A percentile compares a stretch with the other conserved stretches of the same genome.
Evolutionary conservation across 2,797 vertebrate genomes (phyloP).

Genomic region (Chaenodraco wilsoni): DNA sequence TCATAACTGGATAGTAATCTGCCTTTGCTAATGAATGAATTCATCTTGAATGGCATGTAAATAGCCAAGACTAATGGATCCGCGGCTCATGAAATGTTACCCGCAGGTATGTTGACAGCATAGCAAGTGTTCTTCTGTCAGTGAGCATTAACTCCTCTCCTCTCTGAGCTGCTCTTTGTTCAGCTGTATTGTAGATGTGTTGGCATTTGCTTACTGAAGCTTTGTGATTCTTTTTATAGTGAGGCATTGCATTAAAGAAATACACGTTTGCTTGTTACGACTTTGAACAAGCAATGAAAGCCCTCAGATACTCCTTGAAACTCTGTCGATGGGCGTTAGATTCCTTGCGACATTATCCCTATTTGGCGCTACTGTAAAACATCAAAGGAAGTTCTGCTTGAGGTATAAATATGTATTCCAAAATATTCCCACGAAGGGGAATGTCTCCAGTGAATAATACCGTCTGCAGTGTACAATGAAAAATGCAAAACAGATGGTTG

Average conservation of each 20-base stretch:
- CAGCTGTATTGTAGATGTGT: conserved; percentile 22
- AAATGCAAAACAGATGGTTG: conserved; percentile 34
- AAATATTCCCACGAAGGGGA: conserved; percentile 39
- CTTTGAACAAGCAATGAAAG: conserved; percentile 10
- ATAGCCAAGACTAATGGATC: conserved; percentile 71
- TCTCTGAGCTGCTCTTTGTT: conserved; percentile 2
- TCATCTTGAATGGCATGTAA: conserved; percentile 69
- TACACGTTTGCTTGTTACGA: background rate
- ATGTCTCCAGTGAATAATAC: conserved; percentile 48
- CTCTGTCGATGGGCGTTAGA: conserved; percentile 2
- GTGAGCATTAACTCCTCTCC: background rate
- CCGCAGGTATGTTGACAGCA: conserved; percentile 54
- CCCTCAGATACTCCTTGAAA: too few relatives aligned
- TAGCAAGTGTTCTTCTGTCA: conserved; percentile 28
- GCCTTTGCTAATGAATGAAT: conserved; percentile 66
- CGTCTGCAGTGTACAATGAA: conserved; percentile 40
- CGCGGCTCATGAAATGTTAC: conserved; percentile 53
- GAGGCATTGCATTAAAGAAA: conserved; percentile 14
- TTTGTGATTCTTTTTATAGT: background rate
- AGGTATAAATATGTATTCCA: conserved; percentile 53
- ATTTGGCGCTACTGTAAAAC: conserved; percentile 37
- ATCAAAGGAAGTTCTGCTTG: conserved; percentile 53
- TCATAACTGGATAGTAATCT: conserved; percentile 66
- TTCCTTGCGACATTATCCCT: conserved; percentile 15
- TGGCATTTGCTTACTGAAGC: conserved; percentile 16